A percentile compares a stretch with the other conserved stretches of the same genome.
Evolutionary conservation across 1,140 invertebrate species (phyloP).

Genomic region (Trichonephila clavata): DNA sequence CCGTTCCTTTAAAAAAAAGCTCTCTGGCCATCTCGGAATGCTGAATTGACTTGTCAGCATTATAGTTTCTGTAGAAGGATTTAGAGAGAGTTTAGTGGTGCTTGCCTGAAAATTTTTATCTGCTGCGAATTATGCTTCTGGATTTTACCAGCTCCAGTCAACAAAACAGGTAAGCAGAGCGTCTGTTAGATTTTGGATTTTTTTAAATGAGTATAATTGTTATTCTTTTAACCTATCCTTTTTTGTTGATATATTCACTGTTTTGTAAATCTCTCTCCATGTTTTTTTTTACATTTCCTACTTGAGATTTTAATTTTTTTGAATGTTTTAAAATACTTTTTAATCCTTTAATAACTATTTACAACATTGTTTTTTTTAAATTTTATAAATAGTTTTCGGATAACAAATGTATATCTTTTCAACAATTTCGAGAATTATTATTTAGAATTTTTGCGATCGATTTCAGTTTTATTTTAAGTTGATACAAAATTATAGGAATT

Average conservation of each 20-base stretch:
- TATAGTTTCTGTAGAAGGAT: slow-evolving; percentile 12
- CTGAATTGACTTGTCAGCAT: neutral
- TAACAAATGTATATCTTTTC: too few species aligned
- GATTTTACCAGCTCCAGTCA: slow-evolving; percentile 19
- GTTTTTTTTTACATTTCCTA: neutral
- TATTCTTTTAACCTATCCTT: neutral
- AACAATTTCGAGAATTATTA: too few species aligned
- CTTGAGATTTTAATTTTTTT: too few species aligned
- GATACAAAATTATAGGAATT: too few species aligned
- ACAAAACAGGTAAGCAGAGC: neutral
- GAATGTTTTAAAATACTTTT: neutral
- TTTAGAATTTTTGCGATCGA: too few species aligned
- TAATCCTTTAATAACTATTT: neutral
- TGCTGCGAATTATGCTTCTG: neutral
- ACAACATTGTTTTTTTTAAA: too few species aligned
- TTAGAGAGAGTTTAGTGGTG: neutral
- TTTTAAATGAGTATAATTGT: neutral
- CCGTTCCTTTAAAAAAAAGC: neutral
- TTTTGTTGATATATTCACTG: neutral
- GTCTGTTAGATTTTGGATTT: neutral
- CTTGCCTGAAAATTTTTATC: neutral
- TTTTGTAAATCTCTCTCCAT: neutral
- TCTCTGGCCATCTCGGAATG: slow-evolving; percentile 19
- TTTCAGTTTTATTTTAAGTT: too few species aligned
- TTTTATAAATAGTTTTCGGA: too few species aligned